Evolutionary conservation across 2,797 vertebrate species (phyloP).

Genomic region (Petrocephalus schoutedeni): DNA sequence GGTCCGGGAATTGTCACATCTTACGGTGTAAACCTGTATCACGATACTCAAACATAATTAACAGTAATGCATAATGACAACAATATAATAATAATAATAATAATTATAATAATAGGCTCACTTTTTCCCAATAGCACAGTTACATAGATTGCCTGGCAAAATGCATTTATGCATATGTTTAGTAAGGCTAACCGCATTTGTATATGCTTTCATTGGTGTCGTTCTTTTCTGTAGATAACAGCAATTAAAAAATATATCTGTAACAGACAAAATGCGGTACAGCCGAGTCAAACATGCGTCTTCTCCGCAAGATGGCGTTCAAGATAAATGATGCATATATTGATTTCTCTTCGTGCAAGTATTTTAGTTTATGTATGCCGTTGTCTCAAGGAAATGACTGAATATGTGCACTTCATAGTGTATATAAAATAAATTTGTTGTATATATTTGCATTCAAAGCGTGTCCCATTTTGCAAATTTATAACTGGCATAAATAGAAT

Average conservation of each 20-base stretch:
- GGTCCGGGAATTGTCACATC: background rate
- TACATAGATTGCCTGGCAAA: background rate
- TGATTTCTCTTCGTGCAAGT: background rate
- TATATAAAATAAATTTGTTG: background rate
- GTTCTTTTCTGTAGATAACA: background rate
- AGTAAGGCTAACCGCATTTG: background rate
- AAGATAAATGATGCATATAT: background rate
- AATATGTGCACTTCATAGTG: background rate
- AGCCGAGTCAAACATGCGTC: background rate
- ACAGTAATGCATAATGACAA: background rate
- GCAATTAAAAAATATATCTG: background rate
- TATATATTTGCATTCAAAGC: background rate
- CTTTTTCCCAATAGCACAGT: background rate
- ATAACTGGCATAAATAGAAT: background rate
- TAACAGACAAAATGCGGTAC: background rate
- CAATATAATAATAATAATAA: background rate
- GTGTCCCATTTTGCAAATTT: background rate
- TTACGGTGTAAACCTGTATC: background rate
- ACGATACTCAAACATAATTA: background rate
- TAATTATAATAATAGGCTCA: background rate
- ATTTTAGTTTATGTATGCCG: background rate
- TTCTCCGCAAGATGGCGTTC: conserved; percentile 25
- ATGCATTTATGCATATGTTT: background rate
- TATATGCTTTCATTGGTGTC: background rate
- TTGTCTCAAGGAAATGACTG: background rate